These are phyloP conservation scores for Hemiscyllium ocellatum DNA, from an alignment of 2,113 vertebrate species.

Conservation along the genomic window DNA sequence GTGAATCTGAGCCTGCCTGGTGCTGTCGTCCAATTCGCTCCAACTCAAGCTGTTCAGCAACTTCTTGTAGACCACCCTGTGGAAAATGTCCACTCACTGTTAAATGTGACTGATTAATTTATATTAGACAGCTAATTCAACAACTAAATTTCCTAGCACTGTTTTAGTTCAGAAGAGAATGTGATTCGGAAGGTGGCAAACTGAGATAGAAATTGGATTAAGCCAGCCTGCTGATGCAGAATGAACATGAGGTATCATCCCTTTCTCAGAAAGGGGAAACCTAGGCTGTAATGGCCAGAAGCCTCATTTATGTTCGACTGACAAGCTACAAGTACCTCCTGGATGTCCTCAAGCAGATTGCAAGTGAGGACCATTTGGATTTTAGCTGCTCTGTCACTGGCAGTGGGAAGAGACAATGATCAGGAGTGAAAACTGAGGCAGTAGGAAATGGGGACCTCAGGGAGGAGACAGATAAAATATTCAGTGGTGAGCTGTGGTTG, in stretches of 20 bases:
- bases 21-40: conserved; percentile 93
- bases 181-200: neutral
- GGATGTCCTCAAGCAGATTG: neutral
- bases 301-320: neutral
- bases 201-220: neutral
- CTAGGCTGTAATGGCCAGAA: neutral
- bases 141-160: neutral
- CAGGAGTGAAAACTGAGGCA: neutral
- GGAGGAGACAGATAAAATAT: neutral
- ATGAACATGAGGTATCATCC: neutral
- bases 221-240: no score
- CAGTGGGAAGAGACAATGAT: neutral
- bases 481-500: neutral
- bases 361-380: neutral
- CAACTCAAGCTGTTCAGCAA: conserved; percentile 92
- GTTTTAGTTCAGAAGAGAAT: neutral
- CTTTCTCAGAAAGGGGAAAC: neutral
- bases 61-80: conserved; percentile 93
- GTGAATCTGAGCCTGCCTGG: conserved; percentile 91
- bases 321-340: neutral
- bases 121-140: neutral
- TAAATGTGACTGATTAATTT: neutral
- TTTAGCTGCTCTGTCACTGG: neutral
- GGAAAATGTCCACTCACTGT: conserved; percentile 1
- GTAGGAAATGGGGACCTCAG: neutral